These are phyloP conservation scores for Brenthis hecate DNA, from an alignment of 2,888 invertebrate genomes.

Conservation along the genomic window DNA sequence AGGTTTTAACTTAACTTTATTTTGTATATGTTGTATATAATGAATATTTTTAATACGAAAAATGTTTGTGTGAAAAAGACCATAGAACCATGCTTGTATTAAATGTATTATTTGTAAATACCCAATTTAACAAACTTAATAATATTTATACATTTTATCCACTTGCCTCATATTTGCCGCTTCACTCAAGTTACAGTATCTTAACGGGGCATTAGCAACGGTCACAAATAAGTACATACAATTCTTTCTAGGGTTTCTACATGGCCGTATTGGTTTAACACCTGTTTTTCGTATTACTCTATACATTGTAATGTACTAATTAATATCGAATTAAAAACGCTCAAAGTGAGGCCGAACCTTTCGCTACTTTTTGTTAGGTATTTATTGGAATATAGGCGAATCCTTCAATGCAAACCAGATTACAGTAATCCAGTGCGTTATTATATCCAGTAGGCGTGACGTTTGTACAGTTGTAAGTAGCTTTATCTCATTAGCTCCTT, in stretches of 20 bases:
- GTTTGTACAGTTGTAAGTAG: slow-evolving; percentile 38
- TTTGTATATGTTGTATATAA: no score
- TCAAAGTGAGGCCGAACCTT: slow-evolving; percentile 34
- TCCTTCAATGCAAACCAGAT: slow-evolving; percentile 53
- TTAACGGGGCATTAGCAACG: neutral
- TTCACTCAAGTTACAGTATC: neutral
- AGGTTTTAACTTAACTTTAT: no score
- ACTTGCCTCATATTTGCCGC: neutral
- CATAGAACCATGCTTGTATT: no score
- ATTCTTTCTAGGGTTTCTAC: slow-evolving; percentile 13
- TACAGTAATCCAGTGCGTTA: slow-evolving; percentile 58
- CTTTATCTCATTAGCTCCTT: slow-evolving; percentile 43
- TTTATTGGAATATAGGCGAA: slow-evolving; percentile 13
- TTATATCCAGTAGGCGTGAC: slow-evolving; percentile 62
- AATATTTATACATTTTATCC: neutral
- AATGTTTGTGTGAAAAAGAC: no score
- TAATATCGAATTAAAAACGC: slow-evolving; percentile 21
- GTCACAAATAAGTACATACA: slow-evolving; percentile 4
- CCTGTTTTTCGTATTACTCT: slow-evolving; percentile 20
- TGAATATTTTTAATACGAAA: no score
- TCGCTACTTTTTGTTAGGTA: neutral
- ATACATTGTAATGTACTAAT: neutral
- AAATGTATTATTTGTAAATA: no score
- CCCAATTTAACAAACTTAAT: neutral
- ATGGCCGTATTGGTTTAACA: slow-evolving; percentile 2